Conservation (phyloP, 2,888 invertebrate genomes). For the Volucella bombylans region DNA sequence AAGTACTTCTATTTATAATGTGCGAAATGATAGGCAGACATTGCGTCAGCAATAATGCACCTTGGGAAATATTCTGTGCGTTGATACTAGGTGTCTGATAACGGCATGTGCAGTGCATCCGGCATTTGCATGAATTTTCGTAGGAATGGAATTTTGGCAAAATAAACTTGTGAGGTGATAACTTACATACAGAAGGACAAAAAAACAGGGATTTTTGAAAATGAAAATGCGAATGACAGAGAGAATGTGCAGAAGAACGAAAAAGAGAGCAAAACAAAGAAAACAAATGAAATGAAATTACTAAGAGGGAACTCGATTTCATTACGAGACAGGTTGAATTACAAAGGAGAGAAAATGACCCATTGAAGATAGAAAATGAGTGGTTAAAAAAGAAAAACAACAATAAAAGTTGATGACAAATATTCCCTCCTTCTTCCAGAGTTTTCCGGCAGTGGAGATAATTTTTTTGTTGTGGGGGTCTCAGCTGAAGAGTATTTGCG, state of each 20-base stretch:
- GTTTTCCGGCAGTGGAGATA: conserved; percentile 19
- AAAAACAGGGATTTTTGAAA: no score
- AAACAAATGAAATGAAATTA: neutral
- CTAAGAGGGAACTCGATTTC: conserved; percentile 9
- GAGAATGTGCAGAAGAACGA: conserved; percentile 8
- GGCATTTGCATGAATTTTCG: no score
- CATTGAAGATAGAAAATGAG: neutral
- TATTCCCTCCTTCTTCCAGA: neutral
- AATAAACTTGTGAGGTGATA: no score
- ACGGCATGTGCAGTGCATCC: no score
- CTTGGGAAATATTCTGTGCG: no score
- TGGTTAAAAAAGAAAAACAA: neutral
- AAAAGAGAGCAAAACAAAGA: neutral
- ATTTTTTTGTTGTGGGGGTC: neutral
- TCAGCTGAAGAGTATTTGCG: neutral
- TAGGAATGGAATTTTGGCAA: no score
- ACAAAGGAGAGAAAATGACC: conserved; percentile 3
- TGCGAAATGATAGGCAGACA: no score
- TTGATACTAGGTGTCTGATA: no score
- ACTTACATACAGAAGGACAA: no score
- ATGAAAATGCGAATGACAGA: neutral
- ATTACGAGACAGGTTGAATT: conserved; percentile 10
- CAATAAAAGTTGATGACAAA: neutral
- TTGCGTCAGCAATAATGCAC: no score
- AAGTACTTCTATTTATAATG: no score